phyloP scores from a whole-genome alignment of 2,797 vertebrate genomes.

The Crocidura indochinensis region DNA sequence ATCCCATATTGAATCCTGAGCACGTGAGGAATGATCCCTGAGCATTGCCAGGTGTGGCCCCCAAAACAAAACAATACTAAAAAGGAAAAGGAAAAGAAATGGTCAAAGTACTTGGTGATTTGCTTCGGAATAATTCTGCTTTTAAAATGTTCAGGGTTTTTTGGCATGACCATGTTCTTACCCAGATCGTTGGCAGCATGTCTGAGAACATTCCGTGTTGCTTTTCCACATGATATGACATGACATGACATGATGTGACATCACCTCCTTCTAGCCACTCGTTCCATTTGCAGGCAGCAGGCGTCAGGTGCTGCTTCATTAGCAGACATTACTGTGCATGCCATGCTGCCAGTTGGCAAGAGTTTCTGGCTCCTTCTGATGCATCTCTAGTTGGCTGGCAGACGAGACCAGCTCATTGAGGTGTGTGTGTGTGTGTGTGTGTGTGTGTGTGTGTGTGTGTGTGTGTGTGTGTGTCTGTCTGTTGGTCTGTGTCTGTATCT shows the following conservation, averaged over 20 bases:
- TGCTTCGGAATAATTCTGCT: not conserved
- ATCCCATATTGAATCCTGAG: too few species aligned
- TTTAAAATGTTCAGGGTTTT: not conserved
- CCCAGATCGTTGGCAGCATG: not conserved
- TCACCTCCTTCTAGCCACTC: not conserved
- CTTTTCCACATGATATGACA: not conserved
- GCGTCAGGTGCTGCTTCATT: slow-evolving; percentile 63
- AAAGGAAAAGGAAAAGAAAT: too few species aligned
- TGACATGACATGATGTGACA: too few species aligned
- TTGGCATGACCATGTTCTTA: not conserved
- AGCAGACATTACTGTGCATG: slow-evolving; percentile 70
- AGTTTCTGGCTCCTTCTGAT: slow-evolving; percentile 70
- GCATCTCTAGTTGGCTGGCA: slow-evolving; percentile 71
- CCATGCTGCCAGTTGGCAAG: slow-evolving; percentile 78
- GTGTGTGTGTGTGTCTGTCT: not conserved
- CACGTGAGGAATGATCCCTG: too few species aligned
- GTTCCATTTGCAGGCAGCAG: not conserved
- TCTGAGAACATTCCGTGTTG: not conserved
- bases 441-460: slow-evolving; percentile 50
- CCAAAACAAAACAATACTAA: too few species aligned
- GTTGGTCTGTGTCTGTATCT: not conserved
- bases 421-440: not conserved
- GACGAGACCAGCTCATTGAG: slow-evolving; percentile 69
- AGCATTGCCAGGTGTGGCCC: too few species aligned
- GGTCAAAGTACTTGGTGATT: not conserved